Evolutionary conservation across 2,797 vertebrate species (phyloP).

Genomic region (Intellagama lesueurii): DNA sequence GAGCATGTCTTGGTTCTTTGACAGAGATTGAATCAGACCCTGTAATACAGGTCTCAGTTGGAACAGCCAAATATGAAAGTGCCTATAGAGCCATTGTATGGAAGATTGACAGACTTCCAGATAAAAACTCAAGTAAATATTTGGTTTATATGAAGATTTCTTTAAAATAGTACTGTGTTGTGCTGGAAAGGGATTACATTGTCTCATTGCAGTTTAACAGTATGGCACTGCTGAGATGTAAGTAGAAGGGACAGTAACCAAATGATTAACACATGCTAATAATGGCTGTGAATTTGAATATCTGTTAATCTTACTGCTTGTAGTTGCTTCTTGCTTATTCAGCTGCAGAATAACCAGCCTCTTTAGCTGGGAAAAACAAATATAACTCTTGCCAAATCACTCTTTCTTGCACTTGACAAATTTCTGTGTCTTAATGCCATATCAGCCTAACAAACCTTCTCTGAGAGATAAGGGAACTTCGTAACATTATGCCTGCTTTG

Average conservation of each 20-base stretch:
- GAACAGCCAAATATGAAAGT: slow-evolving; percentile 95
- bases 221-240: not conserved
- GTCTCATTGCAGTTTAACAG: not conserved
- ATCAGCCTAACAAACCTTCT: not conserved
- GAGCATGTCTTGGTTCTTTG: slow-evolving; percentile 89
- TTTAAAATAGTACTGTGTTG: not conserved
- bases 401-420: not conserved
- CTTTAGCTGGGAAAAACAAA: not conserved
- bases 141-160: not conserved
- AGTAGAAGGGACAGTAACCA: not conserved
- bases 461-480: not conserved
- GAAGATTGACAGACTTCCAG: slow-evolving; percentile 96
- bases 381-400: not conserved
- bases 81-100: slow-evolving; percentile 94
- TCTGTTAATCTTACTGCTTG: not conserved
- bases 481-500: not conserved
- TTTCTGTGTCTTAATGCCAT: not conserved
- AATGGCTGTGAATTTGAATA: not conserved
- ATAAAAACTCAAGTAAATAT: slow-evolving; percentile 94
- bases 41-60: slow-evolving; percentile 91
- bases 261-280: not conserved
- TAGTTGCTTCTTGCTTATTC: not conserved
- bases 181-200: slow-evolving; percentile 1
- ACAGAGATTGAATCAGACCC: slow-evolving; percentile 87
- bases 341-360: not conserved